Percentiles rank a stretch among this genome's conserved stretches.
These are phyloP conservation scores for Brachionus calyciflorus DNA, from an alignment of 1,140 invertebrate species.

Conservation along the genomic window DNA sequence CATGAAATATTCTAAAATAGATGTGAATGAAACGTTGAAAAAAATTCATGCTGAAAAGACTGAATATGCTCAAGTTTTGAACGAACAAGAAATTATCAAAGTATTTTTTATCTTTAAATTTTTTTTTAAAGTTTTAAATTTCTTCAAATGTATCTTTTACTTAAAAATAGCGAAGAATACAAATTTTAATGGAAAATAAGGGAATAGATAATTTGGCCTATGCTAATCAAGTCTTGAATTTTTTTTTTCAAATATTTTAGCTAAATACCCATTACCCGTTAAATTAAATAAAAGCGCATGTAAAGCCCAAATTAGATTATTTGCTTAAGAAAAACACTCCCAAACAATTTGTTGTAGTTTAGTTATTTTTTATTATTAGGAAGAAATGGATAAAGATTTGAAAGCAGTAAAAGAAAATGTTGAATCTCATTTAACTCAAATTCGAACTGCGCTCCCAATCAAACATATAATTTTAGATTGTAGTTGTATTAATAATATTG, in stretches of 20 bases:
- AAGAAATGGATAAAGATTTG: not conserved
- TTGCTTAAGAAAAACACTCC: too few species aligned
- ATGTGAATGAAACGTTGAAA: not conserved
- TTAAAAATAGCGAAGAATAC: not conserved
- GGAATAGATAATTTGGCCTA: not conserved
- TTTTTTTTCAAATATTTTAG: not conserved
- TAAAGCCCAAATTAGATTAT: too few species aligned
- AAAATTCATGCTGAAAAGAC: not conserved
- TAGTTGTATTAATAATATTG: conserved; percentile 53
- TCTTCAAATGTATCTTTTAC: not conserved
- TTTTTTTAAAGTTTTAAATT: not conserved
- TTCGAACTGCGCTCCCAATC: not conserved
- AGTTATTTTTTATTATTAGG: not conserved
- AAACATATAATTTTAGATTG: conserved; percentile 54
- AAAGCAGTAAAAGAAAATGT: conserved; percentile 47
- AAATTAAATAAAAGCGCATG: too few species aligned
- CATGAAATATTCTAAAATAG: not conserved
- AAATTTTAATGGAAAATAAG: not conserved
- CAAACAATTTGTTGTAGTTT: too few species aligned
- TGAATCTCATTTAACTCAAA: conserved; percentile 48
- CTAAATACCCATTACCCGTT: too few species aligned
- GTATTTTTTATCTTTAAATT: not conserved
- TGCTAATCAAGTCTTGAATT: not conserved
- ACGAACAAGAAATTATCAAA: not conserved
- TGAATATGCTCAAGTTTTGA: not conserved